A percentile compares a stretch with the other conserved stretches of the same genome.
These are phyloP conservation scores for Tragelaphus imberbis DNA, from an alignment of 2,113 vertebrate species.

Conservation along the genomic window DNA sequence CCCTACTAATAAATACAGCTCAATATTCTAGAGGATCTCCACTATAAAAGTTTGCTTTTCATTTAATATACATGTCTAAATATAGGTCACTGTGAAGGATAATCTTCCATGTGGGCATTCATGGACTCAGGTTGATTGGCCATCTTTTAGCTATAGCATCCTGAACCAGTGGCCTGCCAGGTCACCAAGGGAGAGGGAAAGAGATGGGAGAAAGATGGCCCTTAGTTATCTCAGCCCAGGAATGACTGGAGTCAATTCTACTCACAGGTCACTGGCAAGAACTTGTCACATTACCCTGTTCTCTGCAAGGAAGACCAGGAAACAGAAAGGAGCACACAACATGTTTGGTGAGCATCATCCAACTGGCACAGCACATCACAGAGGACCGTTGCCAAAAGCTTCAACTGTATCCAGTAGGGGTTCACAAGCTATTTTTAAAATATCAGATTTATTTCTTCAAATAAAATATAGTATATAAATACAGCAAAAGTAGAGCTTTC, in stretches of 20 bases:
- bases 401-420: background rate
- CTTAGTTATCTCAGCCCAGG: background rate
- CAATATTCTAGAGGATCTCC: background rate
- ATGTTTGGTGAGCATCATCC: background rate
- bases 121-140: no score
- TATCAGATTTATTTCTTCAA: background rate
- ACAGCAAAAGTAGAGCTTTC: background rate
- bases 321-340: background rate
- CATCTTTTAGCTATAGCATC: background rate
- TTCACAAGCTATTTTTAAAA: background rate
- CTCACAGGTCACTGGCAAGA: background rate
- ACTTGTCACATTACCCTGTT: background rate
- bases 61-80: background rate
- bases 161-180: background rate
- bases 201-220: background rate
- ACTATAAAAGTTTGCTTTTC: background rate
- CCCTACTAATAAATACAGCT: background rate
- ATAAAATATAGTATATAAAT: background rate
- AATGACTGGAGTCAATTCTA: background rate
- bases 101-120: accelerated
- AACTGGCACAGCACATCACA: background rate
- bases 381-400: background rate
- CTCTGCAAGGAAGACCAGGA: background rate
- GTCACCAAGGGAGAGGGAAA: background rate
- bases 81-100: background rate